These are phyloP conservation scores for Lepeophtheirus salmonis DNA, from an alignment of 1,140 invertebrate genomes.

Conservation along the genomic window DNA sequence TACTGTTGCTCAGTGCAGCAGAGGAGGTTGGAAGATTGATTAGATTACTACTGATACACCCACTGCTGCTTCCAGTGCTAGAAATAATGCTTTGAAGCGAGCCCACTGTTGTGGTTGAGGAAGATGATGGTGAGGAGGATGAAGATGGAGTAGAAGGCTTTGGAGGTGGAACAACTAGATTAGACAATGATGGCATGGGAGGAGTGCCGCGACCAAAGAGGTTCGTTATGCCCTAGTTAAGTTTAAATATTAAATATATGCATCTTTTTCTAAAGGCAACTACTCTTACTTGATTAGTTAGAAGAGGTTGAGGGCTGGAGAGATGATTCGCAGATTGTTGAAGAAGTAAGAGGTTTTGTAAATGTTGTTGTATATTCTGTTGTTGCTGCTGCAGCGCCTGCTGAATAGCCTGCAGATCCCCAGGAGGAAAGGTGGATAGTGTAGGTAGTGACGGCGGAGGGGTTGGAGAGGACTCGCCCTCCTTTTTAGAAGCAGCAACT, in stretches of 20 bases:
- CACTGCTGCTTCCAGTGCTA: background rate
- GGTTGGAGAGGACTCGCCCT: background rate
- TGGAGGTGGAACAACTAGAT: background rate
- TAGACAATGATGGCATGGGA: background rate
- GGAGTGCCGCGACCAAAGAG: background rate
- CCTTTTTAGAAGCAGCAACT: slow-evolving; percentile 2
- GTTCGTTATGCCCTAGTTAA: background rate
- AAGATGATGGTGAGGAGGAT: background rate
- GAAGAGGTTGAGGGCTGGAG: slow-evolving; percentile 33
- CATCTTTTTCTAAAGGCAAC: background rate
- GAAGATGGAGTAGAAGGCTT: background rate
- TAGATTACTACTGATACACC: background rate
- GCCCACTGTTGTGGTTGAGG: background rate
- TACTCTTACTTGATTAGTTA: slow-evolving; percentile 34
- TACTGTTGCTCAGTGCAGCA: no score
- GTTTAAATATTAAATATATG: no score
- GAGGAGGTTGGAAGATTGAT: background rate
- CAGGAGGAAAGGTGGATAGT: background rate
- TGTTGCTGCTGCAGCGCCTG: slow-evolving; percentile 30
- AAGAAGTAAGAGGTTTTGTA: slow-evolving; percentile 32
- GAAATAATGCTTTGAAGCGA: background rate
- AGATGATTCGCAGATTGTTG: slow-evolving; percentile 25
- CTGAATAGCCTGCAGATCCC: slow-evolving; percentile 26
- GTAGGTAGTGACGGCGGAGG: background rate
- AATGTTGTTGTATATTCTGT: slow-evolving; percentile 26